phyloP scores from a whole-genome alignment of 2,113 vertebrate genomes.

The Cathartes aura region DNA sequence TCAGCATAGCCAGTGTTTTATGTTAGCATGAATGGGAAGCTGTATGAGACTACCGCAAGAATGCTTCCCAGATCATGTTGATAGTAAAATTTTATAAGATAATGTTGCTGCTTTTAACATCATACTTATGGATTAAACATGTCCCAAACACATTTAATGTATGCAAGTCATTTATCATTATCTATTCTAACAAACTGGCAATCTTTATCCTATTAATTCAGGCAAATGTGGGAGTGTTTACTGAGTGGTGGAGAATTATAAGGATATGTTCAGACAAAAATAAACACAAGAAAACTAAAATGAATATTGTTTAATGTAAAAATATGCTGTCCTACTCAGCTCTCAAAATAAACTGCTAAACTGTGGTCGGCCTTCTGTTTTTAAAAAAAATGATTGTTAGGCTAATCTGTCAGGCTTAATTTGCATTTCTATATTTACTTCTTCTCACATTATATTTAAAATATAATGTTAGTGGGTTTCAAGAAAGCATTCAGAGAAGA shows the following conservation, averaged over 20 bases:
- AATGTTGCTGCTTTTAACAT: background rate
- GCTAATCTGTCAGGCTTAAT: slow-evolving; percentile 18
- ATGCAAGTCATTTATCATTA: slow-evolving; percentile 7
- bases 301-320: slow-evolving; percentile 60
- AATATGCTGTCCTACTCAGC: slow-evolving; percentile 25
- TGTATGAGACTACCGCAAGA: background rate
- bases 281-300: slow-evolving; percentile 73
- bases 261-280: slow-evolving; percentile 61
- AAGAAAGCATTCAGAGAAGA: background rate
- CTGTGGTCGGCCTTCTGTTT: background rate
- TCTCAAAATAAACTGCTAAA: slow-evolving; percentile 42
- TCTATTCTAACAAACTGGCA: slow-evolving; percentile 19
- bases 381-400: background rate
- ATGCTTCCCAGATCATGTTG: background rate
- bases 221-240: background rate
- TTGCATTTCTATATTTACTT: slow-evolving; percentile 38
- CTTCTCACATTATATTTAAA: slow-evolving; percentile 8
- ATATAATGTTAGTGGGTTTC: background rate
- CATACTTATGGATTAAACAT: slow-evolving; percentile 37
- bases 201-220: slow-evolving; percentile 9
- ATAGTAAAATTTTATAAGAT: slow-evolving; percentile 5
- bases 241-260: background rate
- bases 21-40: background rate
- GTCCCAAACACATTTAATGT: slow-evolving; percentile 1
- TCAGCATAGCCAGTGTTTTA: background rate